phyloP scores from a whole-genome alignment of 2,113 vertebrate species.

The Caracal caracal region DNA sequence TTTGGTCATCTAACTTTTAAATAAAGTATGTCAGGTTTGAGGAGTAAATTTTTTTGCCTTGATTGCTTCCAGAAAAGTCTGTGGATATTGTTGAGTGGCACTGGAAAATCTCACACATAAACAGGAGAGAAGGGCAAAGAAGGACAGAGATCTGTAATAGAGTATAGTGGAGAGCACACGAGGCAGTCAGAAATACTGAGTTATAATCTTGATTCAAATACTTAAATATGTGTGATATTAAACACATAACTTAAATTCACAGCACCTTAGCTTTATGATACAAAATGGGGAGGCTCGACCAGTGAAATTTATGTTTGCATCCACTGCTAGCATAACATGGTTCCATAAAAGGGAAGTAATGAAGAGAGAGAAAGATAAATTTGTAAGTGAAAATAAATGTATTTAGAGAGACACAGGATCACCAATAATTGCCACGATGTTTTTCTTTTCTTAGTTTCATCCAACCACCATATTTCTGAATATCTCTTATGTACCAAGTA shows the following conservation, averaged over 20 bases:
- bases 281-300: background rate
- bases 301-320: background rate
- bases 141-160: background rate
- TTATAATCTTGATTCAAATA: background rate
- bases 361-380: background rate
- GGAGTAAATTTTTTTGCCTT: background rate
- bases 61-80: background rate
- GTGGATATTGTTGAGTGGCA: background rate
- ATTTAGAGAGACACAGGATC: background rate
- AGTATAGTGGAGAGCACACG: accelerated
- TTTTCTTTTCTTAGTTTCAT: background rate
- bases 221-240: background rate
- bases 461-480: background rate
- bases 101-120: background rate
- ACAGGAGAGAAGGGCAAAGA: background rate
- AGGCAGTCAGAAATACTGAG: background rate
- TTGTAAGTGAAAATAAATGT: background rate
- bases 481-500: background rate
- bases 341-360: background rate
- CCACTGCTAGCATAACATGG: background rate
- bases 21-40: background rate
- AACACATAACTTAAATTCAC: background rate
- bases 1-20: background rate
- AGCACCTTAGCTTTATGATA: background rate
- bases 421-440: background rate